Conservation (phyloP, 2,888 invertebrate species). For the Zhuqinia jingwanae region DNA sequence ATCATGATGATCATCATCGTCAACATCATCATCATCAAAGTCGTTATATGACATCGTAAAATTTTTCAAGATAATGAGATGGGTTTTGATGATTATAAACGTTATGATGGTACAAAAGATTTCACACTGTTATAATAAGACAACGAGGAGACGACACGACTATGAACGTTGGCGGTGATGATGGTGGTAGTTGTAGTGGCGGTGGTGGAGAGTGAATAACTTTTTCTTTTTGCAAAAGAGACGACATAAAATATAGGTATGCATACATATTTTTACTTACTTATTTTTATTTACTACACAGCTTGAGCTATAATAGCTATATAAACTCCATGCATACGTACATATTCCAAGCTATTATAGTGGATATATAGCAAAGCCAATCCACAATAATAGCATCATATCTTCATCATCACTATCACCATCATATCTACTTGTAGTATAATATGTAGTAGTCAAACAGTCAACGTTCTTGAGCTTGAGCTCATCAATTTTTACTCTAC, state of each 20-base stretch:
- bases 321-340: neutral
- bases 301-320: too few species aligned
- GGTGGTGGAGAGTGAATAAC: constrained; percentile 30
- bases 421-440: too few species aligned
- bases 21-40: constrained; percentile 71
- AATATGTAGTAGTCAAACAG: constrained; percentile 1
- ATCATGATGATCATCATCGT: constrained; percentile 64
- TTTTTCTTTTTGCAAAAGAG: constrained; percentile 45
- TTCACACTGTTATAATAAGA: constrained; percentile 73
- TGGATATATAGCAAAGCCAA: too few species aligned
- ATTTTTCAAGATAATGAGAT: constrained; percentile 73
- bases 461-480: neutral
- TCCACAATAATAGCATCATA: neutral
- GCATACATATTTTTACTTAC: too few species aligned
- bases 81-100: constrained; percentile 71
- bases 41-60: constrained; percentile 77
- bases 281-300: neutral
- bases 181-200: too few species aligned
- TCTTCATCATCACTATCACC: too few species aligned
- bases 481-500: constrained; percentile 37
- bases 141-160: constrained; percentile 28
- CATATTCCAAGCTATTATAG: neutral
- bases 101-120: constrained; percentile 74
- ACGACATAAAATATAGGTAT: too few species aligned
- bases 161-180: too few species aligned